A percentile compares a stretch with the other conserved stretches of the same genome.
Conservation (phyloP, 2,797 vertebrate species). For the Sciurus vulgaris region DNA sequence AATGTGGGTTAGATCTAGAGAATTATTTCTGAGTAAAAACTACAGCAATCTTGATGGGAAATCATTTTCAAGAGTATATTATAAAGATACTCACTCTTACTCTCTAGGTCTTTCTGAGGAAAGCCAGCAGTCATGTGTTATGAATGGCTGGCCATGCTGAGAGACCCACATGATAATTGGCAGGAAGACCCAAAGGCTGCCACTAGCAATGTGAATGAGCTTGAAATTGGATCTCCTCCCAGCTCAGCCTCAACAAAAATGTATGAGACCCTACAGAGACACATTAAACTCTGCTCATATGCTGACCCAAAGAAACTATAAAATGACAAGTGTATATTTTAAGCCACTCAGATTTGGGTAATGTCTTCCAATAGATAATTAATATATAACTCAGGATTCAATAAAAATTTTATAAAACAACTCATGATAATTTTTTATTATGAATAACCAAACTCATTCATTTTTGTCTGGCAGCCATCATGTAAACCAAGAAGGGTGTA, state of each 20-base stretch:
- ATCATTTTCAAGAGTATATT: neutral
- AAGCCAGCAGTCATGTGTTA: rapidly evolving
- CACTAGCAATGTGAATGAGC: neutral
- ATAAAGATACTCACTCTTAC: neutral
- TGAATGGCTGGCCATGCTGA: neutral
- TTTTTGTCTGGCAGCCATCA: neutral
- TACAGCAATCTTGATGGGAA: neutral
- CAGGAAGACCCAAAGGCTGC: rapidly evolving
- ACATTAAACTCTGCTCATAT: neutral
- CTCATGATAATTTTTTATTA: neutral
- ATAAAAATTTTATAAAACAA: neutral
- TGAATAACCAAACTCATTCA: neutral
- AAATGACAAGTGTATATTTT: neutral
- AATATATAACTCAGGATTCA: neutral
- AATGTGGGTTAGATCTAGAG: too few relatives aligned
- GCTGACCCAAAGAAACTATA: neutral
- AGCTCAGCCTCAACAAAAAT: neutral
- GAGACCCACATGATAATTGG: neutral
- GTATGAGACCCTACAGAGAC: neutral
- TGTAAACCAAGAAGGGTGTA: neutral
- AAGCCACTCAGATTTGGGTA: neutral
- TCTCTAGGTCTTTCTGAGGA: neutral
- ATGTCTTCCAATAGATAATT: neutral
- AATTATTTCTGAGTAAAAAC: neutral
- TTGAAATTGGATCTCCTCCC: neutral